Evolutionary conservation across 2,113 vertebrate species (phyloP), one percentile per base, ranked within the genome.

Genomic region (Turnix velox): DNA sequence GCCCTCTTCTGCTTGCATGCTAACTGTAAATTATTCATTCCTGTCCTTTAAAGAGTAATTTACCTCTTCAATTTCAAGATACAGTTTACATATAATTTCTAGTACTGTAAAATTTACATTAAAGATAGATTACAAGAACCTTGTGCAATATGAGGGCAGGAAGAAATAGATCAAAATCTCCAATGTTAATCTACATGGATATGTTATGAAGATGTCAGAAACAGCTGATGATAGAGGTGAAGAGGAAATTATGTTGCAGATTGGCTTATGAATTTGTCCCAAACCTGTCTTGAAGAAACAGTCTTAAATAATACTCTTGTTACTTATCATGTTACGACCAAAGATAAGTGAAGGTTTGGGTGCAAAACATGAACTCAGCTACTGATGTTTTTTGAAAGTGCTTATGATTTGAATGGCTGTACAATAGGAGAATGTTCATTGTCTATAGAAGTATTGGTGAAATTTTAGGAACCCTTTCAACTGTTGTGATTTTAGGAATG

Each of bases 11-110:
- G 6, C 54, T 92, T 67, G 13, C 33, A 49, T 92, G 35, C 39
- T 84, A 86, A 35, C 39, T 33, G 28, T 91, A 62, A 92, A 87
- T 92, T 86, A 85, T 92, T 88, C 73, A 86, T 84, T 83, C 43
- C 14, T 88, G 76, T 81, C 80, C 89, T 88, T 90, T 93, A 80
- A 86, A 88, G 62, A 62, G 54, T 65, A 66, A 77, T 76, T 84
- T 71, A 28, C 5, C 4, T 65, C 20, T 77, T 92, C 65, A 42
- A 27, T 92, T 88, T 90, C 77, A 77, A 55, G 33, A 39, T 69
- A 23, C 2, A 13, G 27, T 31, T 93, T 86, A n/a, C 31, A 30
- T 74, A 35, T 45, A 48, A 39, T 83, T 66, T 73, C 63, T 57
- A 80, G 59, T 37, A 51, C 31, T 63, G 13, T 52, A 72, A 72